Evolutionary conservation across 1,140 invertebrate genomes (phyloP).

Genomic region (Cotesia glomerata): DNA sequence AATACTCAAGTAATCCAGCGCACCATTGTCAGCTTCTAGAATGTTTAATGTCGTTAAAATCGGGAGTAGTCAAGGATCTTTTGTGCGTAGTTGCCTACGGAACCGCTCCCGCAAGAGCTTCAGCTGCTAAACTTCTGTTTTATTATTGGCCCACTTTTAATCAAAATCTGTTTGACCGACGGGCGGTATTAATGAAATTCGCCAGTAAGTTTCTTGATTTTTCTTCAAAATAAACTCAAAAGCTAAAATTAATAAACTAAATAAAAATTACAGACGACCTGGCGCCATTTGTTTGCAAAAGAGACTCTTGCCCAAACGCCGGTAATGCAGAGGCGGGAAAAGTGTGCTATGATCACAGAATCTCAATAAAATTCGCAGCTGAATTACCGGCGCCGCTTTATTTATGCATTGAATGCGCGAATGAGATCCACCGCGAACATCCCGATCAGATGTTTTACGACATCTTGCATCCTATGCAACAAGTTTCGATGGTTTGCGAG

Average conservation of each 20-base stretch:
- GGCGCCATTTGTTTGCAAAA: conserved; percentile 81
- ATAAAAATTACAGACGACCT: conserved; percentile 66
- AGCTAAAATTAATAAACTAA: conserved; percentile 6
- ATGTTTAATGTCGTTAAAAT: conserved; percentile 91
- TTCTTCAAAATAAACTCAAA: background rate
- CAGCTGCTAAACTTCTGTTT: conserved; percentile 95
- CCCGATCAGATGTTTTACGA: conserved; percentile 88
- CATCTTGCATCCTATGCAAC: conserved; percentile 92
- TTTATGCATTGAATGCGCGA: conserved; percentile 95
- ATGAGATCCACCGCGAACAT: conserved; percentile 84
- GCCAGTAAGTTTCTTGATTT: conserved; percentile 68
- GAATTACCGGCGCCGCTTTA: conserved; percentile 93
- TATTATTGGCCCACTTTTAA: conserved; percentile 99
- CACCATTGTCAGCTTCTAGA: conserved; percentile 95
- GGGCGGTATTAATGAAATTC: conserved; percentile 87
- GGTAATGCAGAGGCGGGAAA: conserved; percentile 87
- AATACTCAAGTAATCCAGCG: conserved; percentile 93
- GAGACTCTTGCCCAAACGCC: conserved; percentile 83
- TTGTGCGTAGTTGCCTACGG: conserved; percentile 97
- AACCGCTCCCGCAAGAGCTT: conserved; percentile 85
- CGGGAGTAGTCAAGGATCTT: conserved; percentile 89
- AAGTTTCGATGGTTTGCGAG: conserved; percentile 93
- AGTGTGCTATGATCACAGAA: conserved; percentile 88
- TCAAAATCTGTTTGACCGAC: conserved; percentile 89
- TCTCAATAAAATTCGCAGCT: conserved; percentile 80